phyloP scores from a whole-genome alignment of 1,140 invertebrate species.

The Pogonomyrmex barbatus region DNA sequence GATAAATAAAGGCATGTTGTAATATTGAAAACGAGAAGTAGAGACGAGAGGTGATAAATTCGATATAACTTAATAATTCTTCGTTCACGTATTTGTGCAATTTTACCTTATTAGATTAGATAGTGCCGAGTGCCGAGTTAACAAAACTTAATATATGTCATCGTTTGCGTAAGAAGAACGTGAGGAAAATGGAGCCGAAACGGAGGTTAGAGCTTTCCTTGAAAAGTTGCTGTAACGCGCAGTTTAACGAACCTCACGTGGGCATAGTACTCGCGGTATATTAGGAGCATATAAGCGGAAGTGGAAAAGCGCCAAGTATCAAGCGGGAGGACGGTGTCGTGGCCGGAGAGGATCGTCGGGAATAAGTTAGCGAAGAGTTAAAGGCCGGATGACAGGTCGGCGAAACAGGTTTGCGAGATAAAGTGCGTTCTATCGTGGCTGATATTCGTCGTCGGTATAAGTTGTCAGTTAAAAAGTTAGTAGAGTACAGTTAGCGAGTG shows the following conservation, averaged over 20 bases:
- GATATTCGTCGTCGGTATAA: slow-evolving; percentile 32
- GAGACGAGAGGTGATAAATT: background rate
- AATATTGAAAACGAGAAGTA: background rate
- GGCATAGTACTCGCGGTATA: slow-evolving; percentile 27
- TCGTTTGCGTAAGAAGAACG: background rate
- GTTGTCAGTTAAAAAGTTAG: slow-evolving; percentile 71
- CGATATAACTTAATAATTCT: background rate
- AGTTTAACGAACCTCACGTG: slow-evolving; percentile 41
- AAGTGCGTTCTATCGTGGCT: slow-evolving; percentile 10
- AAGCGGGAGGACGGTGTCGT: slow-evolving; percentile 25
- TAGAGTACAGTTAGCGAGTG: slow-evolving; percentile 60
- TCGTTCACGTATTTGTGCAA: background rate
- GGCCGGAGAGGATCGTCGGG: slow-evolving; percentile 16
- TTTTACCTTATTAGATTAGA: background rate
- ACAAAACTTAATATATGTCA: background rate
- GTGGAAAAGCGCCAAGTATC: slow-evolving; percentile 27
- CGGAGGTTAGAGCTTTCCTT: slow-evolving; percentile 2
- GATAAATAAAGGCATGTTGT: background rate
- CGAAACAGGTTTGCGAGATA: slow-evolving; percentile 53
- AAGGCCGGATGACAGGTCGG: slow-evolving; percentile 34
- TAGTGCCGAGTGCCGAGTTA: background rate
- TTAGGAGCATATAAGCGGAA: slow-evolving; percentile 36
- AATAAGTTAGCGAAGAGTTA: slow-evolving; percentile 58
- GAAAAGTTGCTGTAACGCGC: background rate
- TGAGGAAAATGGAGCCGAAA: background rate